These are phyloP conservation scores for Clivina fossor DNA, from an alignment of 2,888 invertebrate species.

Conservation along the genomic window DNA sequence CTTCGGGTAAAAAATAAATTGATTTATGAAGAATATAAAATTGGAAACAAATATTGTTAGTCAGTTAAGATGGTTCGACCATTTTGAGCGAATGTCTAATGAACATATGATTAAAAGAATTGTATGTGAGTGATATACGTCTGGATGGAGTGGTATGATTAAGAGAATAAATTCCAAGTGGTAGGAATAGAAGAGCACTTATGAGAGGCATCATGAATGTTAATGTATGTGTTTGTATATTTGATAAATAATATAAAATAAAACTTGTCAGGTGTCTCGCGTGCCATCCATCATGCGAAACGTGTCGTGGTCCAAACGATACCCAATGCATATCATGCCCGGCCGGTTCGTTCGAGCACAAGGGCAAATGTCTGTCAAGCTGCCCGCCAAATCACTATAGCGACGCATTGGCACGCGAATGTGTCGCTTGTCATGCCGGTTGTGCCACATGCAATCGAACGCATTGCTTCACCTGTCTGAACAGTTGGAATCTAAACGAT, in stretches of 20 bases:
- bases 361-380: constrained; percentile 70
- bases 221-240: background rate
- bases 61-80: too few relatives aligned
- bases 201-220: too few relatives aligned
- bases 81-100: too few relatives aligned
- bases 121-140: too few relatives aligned
- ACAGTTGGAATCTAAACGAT: constrained; percentile 74
- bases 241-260: background rate
- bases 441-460: constrained; percentile 75
- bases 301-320: constrained; percentile 76
- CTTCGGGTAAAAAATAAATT: too few relatives aligned
- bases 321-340: constrained; percentile 82
- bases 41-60: too few relatives aligned
- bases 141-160: too few relatives aligned
- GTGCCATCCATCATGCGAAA: constrained; percentile 78
- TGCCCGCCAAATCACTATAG: constrained; percentile 77
- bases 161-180: too few relatives aligned
- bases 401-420: constrained; percentile 77
- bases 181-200: too few relatives aligned
- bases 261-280: constrained; percentile 64
- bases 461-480: constrained; percentile 72
- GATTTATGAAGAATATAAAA: too few relatives aligned
- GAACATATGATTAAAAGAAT: too few relatives aligned
- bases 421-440: constrained; percentile 76
- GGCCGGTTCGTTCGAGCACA: constrained; percentile 68